Evolutionary conservation across 2,888 invertebrate species (phyloP).

Genomic region (Odontocerum albicorne): DNA sequence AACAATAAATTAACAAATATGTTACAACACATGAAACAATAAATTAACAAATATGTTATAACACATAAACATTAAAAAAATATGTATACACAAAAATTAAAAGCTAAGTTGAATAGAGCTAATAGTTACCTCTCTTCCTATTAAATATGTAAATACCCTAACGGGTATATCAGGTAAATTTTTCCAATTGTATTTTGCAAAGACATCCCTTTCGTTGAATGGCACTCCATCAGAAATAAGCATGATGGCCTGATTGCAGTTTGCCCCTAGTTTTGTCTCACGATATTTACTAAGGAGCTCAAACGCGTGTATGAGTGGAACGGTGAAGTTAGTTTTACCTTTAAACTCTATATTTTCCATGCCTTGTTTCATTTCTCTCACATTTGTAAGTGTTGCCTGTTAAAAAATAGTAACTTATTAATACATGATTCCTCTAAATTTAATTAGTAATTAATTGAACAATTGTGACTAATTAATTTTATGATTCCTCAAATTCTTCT

Average conservation of each 20-base stretch:
- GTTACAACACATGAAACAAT: too few relatives aligned
- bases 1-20: too few relatives aligned
- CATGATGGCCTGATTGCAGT: slow-evolving; percentile 68
- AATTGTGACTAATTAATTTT: too few relatives aligned
- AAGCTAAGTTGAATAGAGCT: too few relatives aligned
- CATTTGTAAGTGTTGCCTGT: slow-evolving; percentile 46
- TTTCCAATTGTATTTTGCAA: slow-evolving; percentile 55
- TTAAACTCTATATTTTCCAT: slow-evolving; percentile 52
- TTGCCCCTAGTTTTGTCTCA: slow-evolving; percentile 15
- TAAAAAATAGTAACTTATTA: too few relatives aligned
- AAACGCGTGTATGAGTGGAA: slow-evolving; percentile 60
- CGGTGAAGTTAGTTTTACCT: slow-evolving; percentile 61
- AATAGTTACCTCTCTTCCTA: slow-evolving; percentile 59
- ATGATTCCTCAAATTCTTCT: too few relatives aligned
- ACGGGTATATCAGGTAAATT: slow-evolving; percentile 49
- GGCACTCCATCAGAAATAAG: slow-evolving; percentile 67
- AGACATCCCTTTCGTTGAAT: slow-evolving; percentile 58
- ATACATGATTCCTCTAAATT: too few relatives aligned
- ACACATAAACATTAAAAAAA: too few relatives aligned
- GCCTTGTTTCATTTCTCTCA: slow-evolving; percentile 47
- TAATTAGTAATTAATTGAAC: too few relatives aligned
- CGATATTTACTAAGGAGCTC: slow-evolving; percentile 51
- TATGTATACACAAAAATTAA: too few relatives aligned
- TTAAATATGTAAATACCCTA: slow-evolving; percentile 66
- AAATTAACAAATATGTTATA: too few relatives aligned